Base-by-base conservation (phyloP, 1,140 invertebrate species). In the Caenorhabditis brenneri region DNA sequence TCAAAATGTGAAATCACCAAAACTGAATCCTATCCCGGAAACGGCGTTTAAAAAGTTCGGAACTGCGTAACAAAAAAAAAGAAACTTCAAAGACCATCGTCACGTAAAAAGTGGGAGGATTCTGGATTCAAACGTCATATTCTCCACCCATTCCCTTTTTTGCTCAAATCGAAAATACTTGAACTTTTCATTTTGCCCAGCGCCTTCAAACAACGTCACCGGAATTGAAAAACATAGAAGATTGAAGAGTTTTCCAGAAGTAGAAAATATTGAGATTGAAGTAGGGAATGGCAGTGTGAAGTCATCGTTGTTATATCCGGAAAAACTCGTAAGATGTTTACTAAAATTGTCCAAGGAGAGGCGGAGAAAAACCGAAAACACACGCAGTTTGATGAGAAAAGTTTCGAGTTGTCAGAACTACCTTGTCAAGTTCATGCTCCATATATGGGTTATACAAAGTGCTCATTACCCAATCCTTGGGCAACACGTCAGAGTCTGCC, bases 301-400 rank as follows among this genome's bases (percentile, higher is more conserved):
- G 9, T 74, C 36, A 42, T 46, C 36, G 36, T 46, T 74, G 42
- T 74, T 74, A 74, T 74, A 74, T 74, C 46, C 36, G n/a, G 22
- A n/a, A 24, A 42, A 33, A 65, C 53, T 65, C 24, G 58, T 65
- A 74, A 36, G 65, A 74, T 74, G 65, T 74, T 74, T 74, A 74
- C 65, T 74, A 74, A 74, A 74, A 74, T n/a, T 33, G 33, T 19
- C 22, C 65, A 74, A n/a, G 58, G 36, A 74, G 36, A 42, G 22
- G 65, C 1, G 19, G 65, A 74, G 9, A 36, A 42, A n/a, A 46
- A 74, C 19, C 36, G 10, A 24, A 24, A 42, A 42, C 10, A 27
- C 27, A 74, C 33, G 10, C n/a, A 15, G 36, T 24, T 74, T 46
- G 65, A 42, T 74, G 65, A 74, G 65, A 74, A 74, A 74, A 74